These are phyloP conservation scores for Oligia fasciuncula DNA, from an alignment of 2,888 invertebrate species.

Conservation along the genomic window DNA sequence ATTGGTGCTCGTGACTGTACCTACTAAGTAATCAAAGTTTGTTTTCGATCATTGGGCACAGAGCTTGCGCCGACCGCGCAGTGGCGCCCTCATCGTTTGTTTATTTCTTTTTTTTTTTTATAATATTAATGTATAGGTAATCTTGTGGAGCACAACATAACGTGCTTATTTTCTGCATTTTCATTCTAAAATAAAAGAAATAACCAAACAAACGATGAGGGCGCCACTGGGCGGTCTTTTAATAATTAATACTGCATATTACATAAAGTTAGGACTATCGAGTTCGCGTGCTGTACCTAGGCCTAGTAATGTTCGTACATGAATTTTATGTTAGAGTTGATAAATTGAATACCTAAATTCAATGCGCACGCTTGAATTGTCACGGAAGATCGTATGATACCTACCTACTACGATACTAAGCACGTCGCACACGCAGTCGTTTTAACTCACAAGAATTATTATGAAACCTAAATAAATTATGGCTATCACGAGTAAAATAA, in stretches of 20 bases:
- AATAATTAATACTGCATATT: neutral
- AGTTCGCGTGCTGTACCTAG: conserved; percentile 14
- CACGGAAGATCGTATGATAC: conserved; percentile 22
- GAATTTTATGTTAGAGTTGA: conserved; percentile 26
- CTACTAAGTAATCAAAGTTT: neutral
- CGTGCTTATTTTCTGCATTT: too few species aligned
- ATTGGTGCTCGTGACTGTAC: too few species aligned
- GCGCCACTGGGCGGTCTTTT: too few species aligned
- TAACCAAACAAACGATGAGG: too few species aligned
- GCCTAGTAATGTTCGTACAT: neutral
- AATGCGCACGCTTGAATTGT: conserved; percentile 17
- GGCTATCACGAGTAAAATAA: conserved; percentile 10
- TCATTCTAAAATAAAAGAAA: too few species aligned
- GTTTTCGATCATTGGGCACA: neutral
- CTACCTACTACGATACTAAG: neutral
- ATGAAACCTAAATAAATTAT: conserved; percentile 28
- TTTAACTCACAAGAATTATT: conserved; percentile 13
- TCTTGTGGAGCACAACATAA: too few species aligned
- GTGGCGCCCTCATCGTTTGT: too few species aligned
- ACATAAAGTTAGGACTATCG: neutral
- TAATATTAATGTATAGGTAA: too few species aligned
- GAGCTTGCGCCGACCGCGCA: too few species aligned
- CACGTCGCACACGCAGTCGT: conserved; percentile 5
- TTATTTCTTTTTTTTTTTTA: too few species aligned
- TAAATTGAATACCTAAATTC: conserved; percentile 41